Evolutionary conservation across 2,113 vertebrate species (phyloP).

Genomic region (Ariopsis seemanni): DNA sequence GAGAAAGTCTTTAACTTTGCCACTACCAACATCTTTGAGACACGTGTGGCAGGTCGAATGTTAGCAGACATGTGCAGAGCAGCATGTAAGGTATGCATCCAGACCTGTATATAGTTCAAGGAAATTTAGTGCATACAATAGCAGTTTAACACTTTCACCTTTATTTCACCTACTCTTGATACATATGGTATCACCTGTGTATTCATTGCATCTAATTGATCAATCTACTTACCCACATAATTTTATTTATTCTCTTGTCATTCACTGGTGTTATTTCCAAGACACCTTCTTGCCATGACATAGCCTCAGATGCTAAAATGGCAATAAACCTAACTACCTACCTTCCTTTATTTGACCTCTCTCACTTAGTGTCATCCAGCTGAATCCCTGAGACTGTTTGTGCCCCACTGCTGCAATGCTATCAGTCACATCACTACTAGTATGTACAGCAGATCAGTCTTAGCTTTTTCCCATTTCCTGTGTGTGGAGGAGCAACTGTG

Average conservation of each 20-base stretch:
- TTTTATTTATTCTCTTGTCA: too few species aligned
- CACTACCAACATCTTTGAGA: conserved; percentile 97
- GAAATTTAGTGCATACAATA: neutral
- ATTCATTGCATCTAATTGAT: too few species aligned
- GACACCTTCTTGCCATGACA: too few species aligned
- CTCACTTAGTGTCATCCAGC: conserved; percentile 85
- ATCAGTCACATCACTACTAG: conserved; percentile 79
- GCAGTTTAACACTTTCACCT: neutral
- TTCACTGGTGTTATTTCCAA: too few species aligned
- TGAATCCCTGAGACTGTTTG: conserved; percentile 91
- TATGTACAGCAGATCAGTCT: conserved; percentile 25
- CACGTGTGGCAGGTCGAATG: conserved; percentile 94
- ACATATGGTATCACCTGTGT: too few species aligned
- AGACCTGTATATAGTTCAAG: neutral
- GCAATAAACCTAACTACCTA: too few species aligned
- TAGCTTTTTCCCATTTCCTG: neutral
- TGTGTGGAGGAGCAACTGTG: neutral
- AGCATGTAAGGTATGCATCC: conserved; percentile 69
- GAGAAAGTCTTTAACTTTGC: conserved; percentile 98
- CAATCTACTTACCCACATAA: too few species aligned
- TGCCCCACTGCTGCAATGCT: conserved; percentile 91
- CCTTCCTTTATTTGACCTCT: conserved; percentile 18
- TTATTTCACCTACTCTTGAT: conserved; percentile 9
- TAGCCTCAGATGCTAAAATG: too few species aligned
- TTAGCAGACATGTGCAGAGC: conserved; percentile 98